These are phyloP conservation scores for Andinoacara biseriatus DNA, from an alignment of 2,113 vertebrate genomes.

Conservation along the genomic window DNA sequence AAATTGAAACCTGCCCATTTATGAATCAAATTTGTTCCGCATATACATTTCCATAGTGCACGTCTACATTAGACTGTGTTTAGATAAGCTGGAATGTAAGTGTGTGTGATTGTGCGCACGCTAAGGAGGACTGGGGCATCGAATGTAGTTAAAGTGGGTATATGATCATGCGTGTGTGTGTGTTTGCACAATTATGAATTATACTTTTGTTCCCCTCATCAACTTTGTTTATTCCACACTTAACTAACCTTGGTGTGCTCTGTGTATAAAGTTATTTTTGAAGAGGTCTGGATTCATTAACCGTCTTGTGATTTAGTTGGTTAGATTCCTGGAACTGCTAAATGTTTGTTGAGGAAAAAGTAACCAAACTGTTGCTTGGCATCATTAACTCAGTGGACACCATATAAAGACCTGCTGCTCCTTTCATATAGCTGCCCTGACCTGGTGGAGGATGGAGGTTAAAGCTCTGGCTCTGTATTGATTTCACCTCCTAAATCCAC, in stretches of 20 bases:
- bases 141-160: slow-evolving; percentile 44
- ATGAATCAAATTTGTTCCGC: slow-evolving; percentile 80
- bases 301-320: slow-evolving; percentile 27
- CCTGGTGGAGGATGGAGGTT: slow-evolving; percentile 14
- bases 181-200: slow-evolving; percentile 45
- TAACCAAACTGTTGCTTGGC: slow-evolving; percentile 1
- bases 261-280: slow-evolving; percentile 22
- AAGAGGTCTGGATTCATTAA: slow-evolving; percentile 54
- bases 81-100: slow-evolving; percentile 41
- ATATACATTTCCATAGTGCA: slow-evolving; percentile 67
- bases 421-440: slow-evolving; percentile 4
- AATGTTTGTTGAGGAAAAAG: slow-evolving; percentile 25
- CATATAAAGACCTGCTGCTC: slow-evolving; percentile 26
- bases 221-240: slow-evolving; percentile 54
- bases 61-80: slow-evolving; percentile 61
- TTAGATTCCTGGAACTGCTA: slow-evolving; percentile 26
- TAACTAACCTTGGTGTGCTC: slow-evolving; percentile 32
- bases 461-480: slow-evolving; percentile 16
- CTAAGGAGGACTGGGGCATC: neutral
- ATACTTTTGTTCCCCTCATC: slow-evolving; percentile 67
- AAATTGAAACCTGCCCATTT: slow-evolving; percentile 80
- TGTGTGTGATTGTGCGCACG: neutral
- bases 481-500: slow-evolving; percentile 46
- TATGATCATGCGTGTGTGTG: slow-evolving; percentile 20
- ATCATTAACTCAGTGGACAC: slow-evolving; percentile 14